Percentiles rank a stretch among this genome's conserved stretches.
Conservation (phyloP, 2,113 vertebrate species). For the Scartelaos histophorus region DNA sequence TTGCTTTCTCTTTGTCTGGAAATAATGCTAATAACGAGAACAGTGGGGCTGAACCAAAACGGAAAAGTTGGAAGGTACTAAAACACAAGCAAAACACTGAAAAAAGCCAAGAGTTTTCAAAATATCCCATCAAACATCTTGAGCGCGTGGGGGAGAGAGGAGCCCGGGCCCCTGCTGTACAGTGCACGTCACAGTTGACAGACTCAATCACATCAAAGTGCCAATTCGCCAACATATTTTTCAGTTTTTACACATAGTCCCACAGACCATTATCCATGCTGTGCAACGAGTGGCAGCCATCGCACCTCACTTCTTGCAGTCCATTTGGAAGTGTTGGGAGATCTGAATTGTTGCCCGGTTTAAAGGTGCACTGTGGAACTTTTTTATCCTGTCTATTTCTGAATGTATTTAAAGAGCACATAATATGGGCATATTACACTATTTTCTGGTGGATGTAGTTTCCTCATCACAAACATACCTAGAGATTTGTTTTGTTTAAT, state of each 20-base stretch:
- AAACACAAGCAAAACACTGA: background rate
- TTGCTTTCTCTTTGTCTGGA: background rate
- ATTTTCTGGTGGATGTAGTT: no score
- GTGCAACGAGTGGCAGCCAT: background rate
- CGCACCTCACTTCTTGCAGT: conserved; percentile 1
- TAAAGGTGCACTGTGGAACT: background rate
- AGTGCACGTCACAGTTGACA: conserved; percentile 23
- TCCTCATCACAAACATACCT: no score
- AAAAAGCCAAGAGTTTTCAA: conserved; percentile 1
- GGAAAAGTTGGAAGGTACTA: background rate
- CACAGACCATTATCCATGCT: conserved; percentile 12
- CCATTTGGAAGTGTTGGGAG: conserved; percentile 15
- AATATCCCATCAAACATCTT: conserved; percentile 19
- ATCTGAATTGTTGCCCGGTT: conserved; percentile 4
- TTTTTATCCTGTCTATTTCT: no score
- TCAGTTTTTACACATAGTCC: conserved; percentile 24
- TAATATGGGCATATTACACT: no score
- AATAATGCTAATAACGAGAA: conserved; percentile 9
- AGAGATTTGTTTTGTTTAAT: no score
- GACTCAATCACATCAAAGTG: conserved; percentile 7
- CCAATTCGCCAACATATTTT: conserved; percentile 17
- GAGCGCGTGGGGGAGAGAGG: conserved; percentile 15
- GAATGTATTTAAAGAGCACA: no score
- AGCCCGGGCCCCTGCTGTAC: conserved; percentile 8
- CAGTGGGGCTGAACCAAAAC: conserved; percentile 9